Evolutionary conservation across 2,888 invertebrate species (phyloP).

Genomic region (Taenaris catops): DNA sequence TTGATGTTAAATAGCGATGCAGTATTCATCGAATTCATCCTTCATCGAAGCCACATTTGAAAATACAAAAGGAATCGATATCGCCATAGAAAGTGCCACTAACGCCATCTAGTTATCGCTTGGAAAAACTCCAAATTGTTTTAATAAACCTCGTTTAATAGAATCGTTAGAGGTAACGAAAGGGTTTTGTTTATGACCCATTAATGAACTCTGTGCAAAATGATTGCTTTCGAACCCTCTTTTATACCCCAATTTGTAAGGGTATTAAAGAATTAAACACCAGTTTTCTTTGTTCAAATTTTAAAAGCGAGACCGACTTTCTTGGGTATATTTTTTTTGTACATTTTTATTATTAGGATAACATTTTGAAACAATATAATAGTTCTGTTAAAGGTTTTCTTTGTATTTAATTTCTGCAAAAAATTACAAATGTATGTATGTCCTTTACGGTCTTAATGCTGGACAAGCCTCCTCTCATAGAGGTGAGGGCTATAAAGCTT

Average conservation of each 20-base stretch:
- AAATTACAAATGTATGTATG: no score
- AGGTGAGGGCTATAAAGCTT: no score
- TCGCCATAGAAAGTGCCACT: not conserved
- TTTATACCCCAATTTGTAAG: slow-evolving; percentile 49
- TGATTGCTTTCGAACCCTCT: slow-evolving; percentile 34
- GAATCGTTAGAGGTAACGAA: slow-evolving; percentile 33
- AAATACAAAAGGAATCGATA: no score
- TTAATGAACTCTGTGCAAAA: slow-evolving; percentile 53
- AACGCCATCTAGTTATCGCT: slow-evolving; percentile 14
- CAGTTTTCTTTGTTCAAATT: slow-evolving; percentile 16
- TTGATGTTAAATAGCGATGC: no score
- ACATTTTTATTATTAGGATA: not conserved
- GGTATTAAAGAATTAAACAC: slow-evolving; percentile 10
- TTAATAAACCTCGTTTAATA: slow-evolving; percentile 35
- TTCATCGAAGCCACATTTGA: no score
- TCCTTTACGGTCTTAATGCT: no score
- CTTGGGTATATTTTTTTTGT: slow-evolving; percentile 21
- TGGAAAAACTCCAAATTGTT: no score
- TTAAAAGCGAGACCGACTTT: not conserved
- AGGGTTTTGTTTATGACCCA: slow-evolving; percentile 56
- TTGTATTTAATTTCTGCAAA: no score
- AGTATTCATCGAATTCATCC: no score
- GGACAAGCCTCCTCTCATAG: no score
- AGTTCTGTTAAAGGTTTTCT: no score
- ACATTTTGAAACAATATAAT: not conserved